Evolutionary conservation across 2,113 vertebrate species (phyloP).

Genomic region (Calcarius ornatus): DNA sequence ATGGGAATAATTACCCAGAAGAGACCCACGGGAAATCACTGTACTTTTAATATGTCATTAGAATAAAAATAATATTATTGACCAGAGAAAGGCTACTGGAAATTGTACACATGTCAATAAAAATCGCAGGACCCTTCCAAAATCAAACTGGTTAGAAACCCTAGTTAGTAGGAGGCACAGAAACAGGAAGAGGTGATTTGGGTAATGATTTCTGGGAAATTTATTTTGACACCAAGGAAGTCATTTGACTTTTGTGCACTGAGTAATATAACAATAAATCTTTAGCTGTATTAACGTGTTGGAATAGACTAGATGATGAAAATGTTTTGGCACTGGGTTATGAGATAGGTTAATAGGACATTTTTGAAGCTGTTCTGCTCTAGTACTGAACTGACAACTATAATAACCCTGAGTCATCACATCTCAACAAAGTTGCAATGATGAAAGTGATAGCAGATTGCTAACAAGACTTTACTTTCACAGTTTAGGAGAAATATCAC

Average conservation of each 20-base stretch:
- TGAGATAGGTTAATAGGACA: conserved; percentile 49
- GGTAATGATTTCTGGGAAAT: neutral
- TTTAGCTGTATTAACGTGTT: neutral
- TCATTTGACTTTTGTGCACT: neutral
- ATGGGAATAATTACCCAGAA: neutral
- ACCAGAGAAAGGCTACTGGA: neutral
- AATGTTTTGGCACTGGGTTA: conserved; percentile 14
- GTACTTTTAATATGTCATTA: neutral
- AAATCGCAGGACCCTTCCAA: neutral
- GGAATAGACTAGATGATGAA: conserved; percentile 29
- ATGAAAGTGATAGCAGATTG: neutral
- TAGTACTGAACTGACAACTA: neutral
- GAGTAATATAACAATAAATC: conserved; percentile 25
- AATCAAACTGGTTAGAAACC: neutral
- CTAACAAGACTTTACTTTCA: neutral
- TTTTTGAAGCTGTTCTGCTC: conserved; percentile 47
- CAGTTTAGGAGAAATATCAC: neutral
- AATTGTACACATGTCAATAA: neutral
- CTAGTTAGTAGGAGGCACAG: neutral
- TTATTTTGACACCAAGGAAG: conserved; percentile 12
- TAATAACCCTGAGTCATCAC: conserved; percentile 21
- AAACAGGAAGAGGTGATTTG: neutral
- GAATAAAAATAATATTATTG: neutral
- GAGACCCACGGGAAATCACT: neutral
- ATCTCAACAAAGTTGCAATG: neutral